Percentiles rank a stretch among this genome's conserved stretches.
phyloP scores from a whole-genome alignment of 2,888 invertebrate genomes.

The Zygogramma bicolorata region DNA sequence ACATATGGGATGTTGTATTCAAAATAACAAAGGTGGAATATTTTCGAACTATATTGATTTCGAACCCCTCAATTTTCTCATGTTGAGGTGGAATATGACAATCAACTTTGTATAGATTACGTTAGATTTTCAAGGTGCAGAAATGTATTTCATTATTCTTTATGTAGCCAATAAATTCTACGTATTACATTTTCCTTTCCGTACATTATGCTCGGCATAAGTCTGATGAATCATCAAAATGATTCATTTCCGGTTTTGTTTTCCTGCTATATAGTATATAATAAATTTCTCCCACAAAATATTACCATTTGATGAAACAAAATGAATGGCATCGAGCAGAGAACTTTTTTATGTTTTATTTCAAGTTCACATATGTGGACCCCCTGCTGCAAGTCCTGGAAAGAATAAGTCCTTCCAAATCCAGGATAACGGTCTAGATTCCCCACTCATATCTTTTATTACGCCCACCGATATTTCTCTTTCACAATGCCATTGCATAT shows the following conservation, averaged over 20 bases:
- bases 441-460: conserved; percentile 58
- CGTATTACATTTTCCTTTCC: no score
- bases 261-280: neutral
- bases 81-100: no score
- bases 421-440: conserved; percentile 61
- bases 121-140: no score
- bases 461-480: conserved; percentile 58
- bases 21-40: no score
- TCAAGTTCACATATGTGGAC: conserved; percentile 51
- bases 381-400: conserved; percentile 49
- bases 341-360: conserved; percentile 36
- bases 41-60: no score
- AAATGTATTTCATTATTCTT: no score
- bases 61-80: no score
- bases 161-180: no score
- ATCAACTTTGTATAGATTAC: no score
- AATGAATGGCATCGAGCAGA: conserved; percentile 32
- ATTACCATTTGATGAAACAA: conserved; percentile 24
- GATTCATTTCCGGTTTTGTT: no score
- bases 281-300: neutral
- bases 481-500: conserved; percentile 58
- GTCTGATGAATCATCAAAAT: neutral
- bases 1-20: no score
- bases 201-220: no score
- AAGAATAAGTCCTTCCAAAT: conserved; percentile 54